phyloP scores from a whole-genome alignment of 2,888 invertebrate species.

The Lithophane leautieri region DNA sequence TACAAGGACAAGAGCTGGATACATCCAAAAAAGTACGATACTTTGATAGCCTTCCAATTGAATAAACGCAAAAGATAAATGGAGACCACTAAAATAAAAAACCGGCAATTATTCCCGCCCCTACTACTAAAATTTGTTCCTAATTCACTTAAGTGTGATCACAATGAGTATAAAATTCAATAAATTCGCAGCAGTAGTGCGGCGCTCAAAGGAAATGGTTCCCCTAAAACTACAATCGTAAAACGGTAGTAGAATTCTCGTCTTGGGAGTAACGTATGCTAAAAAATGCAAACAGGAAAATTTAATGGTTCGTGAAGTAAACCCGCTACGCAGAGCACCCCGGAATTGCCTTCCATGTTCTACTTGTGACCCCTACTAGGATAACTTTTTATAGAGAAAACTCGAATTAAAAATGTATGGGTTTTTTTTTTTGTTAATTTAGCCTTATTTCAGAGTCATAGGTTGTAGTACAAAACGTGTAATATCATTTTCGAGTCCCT shows the following conservation, averaged over 20 bases:
- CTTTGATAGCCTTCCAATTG: slow-evolving; percentile 47
- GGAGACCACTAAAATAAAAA: slow-evolving; percentile 54
- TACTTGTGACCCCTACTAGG: slow-evolving; percentile 74
- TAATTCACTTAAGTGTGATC: slow-evolving; percentile 70
- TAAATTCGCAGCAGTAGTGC: slow-evolving; percentile 71
- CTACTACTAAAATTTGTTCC: slow-evolving; percentile 63
- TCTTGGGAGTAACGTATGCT: slow-evolving; percentile 88
- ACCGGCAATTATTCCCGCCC: slow-evolving; percentile 54
- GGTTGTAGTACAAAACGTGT: not conserved
- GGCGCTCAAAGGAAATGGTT: slow-evolving; percentile 68
- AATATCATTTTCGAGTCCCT: not conserved
- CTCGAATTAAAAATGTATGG: slow-evolving; percentile 34
- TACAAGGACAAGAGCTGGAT: not conserved
- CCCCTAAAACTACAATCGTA: slow-evolving; percentile 87
- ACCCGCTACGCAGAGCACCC: slow-evolving; percentile 83
- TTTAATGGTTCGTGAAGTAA: slow-evolving; percentile 90
- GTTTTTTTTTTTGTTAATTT: not conserved
- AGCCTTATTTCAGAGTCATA: not conserved
- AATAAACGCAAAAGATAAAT: slow-evolving; percentile 54
- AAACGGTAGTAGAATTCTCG: slow-evolving; percentile 78
- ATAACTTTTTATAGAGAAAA: slow-evolving; percentile 47
- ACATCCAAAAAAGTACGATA: not conserved
- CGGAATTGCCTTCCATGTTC: slow-evolving; percentile 83
- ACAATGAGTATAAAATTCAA: slow-evolving; percentile 73
- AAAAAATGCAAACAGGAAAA: slow-evolving; percentile 90